Base-by-base conservation (phyloP, 2,888 invertebrate genomes). In the Thecocarcelia acutangulata region DNA sequence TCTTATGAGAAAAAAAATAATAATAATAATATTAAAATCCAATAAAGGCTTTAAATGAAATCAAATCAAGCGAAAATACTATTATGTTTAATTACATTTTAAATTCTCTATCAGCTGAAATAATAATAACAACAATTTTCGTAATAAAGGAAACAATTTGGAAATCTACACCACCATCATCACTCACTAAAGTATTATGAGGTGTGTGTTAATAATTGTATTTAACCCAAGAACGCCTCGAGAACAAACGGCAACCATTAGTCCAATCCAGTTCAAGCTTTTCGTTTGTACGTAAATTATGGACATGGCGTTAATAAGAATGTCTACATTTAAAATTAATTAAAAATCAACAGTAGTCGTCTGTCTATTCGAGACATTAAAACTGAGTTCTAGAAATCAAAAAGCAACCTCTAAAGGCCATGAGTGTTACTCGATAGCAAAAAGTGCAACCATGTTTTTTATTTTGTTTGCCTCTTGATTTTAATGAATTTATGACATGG, bases 401-500 rank as follows among this genome's bases (percentile, higher is more conserved):
- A 56, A 69, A 19, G n/a, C 24, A 56, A 52, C 24, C 77, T n/a
- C n/a, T 64, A 46, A 13, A 73, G 73, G 73, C 74, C 50, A 75
- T 48, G 33, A 33, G 4, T 64, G 40, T 59, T 40, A 69, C 69
- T 63, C 64, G 64, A 24, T 24, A 15, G 1, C n/a, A 66, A 50
- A 52, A 17, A 17, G 13, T 44, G 13, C 21, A 46, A 40, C 12
- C 6, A 13, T 46, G 21, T 44, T 59, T 19, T 63, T 19, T n/a
- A n/a, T n/a, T n/a, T n/a, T n/a, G n/a, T n/a, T 24, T 13, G 5
- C 5, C 37, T 13, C 19, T 11, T 40, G 13, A 58, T 13, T 63
- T 69, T 54, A 76, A 76, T 76, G 46, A 69, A 76, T 61, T 76
- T 76, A 76, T 68, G 75, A 61, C 69, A 76, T 61, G 61, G 44